Base-by-base conservation (phyloP, 2,888 invertebrate species). In the Mesoligia furuncula region DNA sequence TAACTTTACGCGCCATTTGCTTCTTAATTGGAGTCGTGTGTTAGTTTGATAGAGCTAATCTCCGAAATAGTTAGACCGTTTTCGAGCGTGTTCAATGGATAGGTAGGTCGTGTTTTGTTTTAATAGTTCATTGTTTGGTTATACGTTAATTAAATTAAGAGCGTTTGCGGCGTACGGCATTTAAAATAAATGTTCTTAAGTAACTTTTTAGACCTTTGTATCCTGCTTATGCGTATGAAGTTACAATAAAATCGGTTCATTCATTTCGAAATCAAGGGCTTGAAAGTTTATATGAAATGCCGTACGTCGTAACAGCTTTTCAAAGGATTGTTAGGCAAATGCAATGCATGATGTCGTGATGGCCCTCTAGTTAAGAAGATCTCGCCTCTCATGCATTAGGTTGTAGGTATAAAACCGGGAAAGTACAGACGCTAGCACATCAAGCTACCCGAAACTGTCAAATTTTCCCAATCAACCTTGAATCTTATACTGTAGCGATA, bases 11-110 rank as follows among this genome's bases (percentile, higher is more conserved):
- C 83, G 42, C 42, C 77, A 62, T 85, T 72, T 48, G 24, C 27
- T 72, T 54, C 77, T 77, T 82, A 84, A 84, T 84, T 82, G 71
- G n/a, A 73, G 73, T 77, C 73, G 66, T 77, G 68, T 85, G 85
- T 74, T 62, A 82, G 73, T 77, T 84, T 82, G 27, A 85, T 73
- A 39, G 77, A 42, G 42, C 68, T 74, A 85, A 81, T 84, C 71
- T 82, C 42, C 36, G 39, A 48, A 85, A 85, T 81, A 80, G 72
- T 84, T 80, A 7, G n/a, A 68, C 54, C n/a, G 17, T 66, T 69
- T 81, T 70, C 8, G 36, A 57, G 45, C 4, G 4, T 45, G 31
- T 61, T 51, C 36, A 66, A 69, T 66, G 76, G 1, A 65, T 59
- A n/a, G 4, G 7, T 7, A 24, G 1, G 31, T 15, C 11, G 45